Evolutionary conservation across 2,113 vertebrate genomes (phyloP), one percentile per base, ranked within the genome.

Genomic region (Caloenas nicobarica): DNA sequence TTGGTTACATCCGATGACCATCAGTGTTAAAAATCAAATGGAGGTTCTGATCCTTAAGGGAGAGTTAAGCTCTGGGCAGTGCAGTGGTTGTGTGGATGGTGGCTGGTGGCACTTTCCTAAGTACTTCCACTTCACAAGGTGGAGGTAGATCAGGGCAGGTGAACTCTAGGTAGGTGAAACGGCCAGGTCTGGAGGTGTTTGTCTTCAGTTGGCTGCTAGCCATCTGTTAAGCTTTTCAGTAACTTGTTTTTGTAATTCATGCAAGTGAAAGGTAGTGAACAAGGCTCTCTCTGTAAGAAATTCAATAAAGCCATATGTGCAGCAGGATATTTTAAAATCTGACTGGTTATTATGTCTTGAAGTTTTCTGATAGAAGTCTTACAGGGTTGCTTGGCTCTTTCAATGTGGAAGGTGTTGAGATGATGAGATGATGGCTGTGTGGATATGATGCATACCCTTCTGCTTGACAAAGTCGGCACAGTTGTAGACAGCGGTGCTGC

Each of bases 401-500:
- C 25, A 31, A 22, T 13, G 11, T 54, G 58, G 54, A 81, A 64
- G 28, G 4, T 69, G 22, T 40, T 72, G 69, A 68, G n/a, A 11
- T 46, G 62, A 5, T 84, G 54, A 42, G 38, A 10, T 46, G 68
- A 5, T 77, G 48, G 38, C 33, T 44, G 29, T 0, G 2, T 33
- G 18, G 58, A 40, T 26, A 13, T 83, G 33, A 31, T 66, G 54
- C 42, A 16, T 54, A 57, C 17, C 21, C 14, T 71, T 31, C 76
- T 79, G 56, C 61, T 46, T 50, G 15, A 44, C 48, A 29, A 24
- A 61, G 38, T 42, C 23, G 14, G 57, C 54, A 65, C 9, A 58
- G 36, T 17, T 0, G 0, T 42, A 42, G 23, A 8, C 0, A 2
- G 78, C 85, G 34, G 33, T 0, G 1, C 48, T 82, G 62, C 53